These are phyloP conservation scores for Drosophila kanekoi DNA, from an alignment of 2,888 invertebrate species.

Conservation along the genomic window DNA sequence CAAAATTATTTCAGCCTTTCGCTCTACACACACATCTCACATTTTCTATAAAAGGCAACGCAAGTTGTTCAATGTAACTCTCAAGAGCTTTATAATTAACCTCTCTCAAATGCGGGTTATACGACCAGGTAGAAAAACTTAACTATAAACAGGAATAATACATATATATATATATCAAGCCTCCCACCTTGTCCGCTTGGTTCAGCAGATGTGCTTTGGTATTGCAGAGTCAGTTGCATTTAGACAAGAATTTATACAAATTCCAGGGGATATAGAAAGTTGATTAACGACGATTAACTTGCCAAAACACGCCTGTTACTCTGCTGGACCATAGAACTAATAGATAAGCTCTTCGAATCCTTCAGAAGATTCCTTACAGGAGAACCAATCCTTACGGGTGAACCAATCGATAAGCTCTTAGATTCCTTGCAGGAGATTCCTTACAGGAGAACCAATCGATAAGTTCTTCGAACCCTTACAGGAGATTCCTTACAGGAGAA, in stretches of 20 bases:
- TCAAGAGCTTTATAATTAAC: constrained; percentile 56
- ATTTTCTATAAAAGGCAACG: constrained; percentile 15
- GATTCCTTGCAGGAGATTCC: constrained; percentile 12
- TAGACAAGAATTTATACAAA: constrained; percentile 49
- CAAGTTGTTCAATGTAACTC: constrained; percentile 28
- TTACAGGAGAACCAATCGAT: background rate
- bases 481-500: constrained; percentile 2
- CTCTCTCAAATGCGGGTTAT: constrained; percentile 12
- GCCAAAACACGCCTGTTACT: constrained; percentile 14
- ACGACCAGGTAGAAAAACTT: constrained; percentile 16
- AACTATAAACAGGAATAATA: background rate
- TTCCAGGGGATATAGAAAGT: constrained; percentile 22
- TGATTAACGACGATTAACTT: constrained; percentile 42
- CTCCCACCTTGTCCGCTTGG: constrained; percentile 9
- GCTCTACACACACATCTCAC: background rate
- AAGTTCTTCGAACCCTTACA: constrained; percentile 2
- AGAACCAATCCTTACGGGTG: constrained; percentile 4
- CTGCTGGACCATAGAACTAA: constrained; percentile 44
- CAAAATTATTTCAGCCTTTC: background rate
- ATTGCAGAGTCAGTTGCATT: constrained; percentile 57
- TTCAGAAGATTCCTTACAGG: constrained; percentile 1
- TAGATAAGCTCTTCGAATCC: constrained; percentile 10
- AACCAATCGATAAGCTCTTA: constrained; percentile 7
- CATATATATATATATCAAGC: constrained; percentile 12
- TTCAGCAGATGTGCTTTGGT: constrained; percentile 60